phyloP scores from a whole-genome alignment of 2,113 vertebrate species.

The Sapayoa aenigma region DNA sequence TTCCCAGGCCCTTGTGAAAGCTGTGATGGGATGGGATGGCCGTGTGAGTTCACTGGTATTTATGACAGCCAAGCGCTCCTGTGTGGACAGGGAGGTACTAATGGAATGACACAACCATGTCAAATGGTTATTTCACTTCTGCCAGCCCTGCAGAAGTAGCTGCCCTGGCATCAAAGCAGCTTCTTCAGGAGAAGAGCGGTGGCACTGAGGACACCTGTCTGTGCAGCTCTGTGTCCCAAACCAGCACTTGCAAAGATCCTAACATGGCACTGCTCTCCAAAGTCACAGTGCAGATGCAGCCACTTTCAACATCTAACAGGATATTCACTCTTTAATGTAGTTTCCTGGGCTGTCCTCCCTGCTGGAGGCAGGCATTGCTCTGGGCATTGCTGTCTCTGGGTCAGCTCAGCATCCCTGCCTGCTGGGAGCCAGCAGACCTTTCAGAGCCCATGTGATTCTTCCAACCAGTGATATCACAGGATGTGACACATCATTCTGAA shows the following conservation, averaged over 20 bases:
- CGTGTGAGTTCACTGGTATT: not conserved
- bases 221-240: not conserved
- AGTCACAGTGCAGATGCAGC: not conserved
- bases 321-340: not conserved
- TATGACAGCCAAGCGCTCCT: not conserved
- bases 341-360: not conserved
- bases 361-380: not conserved
- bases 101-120: not conserved
- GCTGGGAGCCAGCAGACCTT: not conserved
- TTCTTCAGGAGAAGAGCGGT: not conserved
- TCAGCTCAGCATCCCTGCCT: not conserved
- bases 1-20: not conserved
- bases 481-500: not conserved
- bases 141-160: not conserved
- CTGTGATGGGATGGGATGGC: not conserved
- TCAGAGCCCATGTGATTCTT: not conserved
- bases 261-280: not conserved
- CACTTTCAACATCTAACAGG: not conserved
- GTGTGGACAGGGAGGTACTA: not conserved
- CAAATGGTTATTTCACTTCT: not conserved
- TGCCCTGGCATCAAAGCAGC: not conserved
- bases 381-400: not conserved
- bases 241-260: not conserved
- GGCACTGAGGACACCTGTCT: not conserved
- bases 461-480: not conserved